Conservation (phyloP, 2,113 vertebrate species). For the Megaptera novaeangliae region DNA sequence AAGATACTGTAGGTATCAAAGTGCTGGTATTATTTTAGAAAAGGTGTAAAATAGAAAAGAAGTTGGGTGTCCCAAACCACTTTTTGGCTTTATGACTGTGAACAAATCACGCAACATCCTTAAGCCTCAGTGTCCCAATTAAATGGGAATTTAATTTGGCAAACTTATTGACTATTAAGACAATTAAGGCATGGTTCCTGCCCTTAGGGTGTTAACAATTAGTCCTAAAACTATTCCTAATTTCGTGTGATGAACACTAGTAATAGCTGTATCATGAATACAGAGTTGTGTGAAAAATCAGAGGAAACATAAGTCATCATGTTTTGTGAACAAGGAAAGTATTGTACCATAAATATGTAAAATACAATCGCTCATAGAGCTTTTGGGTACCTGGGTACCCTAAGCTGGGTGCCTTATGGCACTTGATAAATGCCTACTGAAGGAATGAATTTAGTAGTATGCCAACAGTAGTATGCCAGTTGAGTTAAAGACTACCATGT, state of each 20-base stretch:
- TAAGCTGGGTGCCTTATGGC: not conserved
- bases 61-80: not conserved
- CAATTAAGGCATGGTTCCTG: not conserved
- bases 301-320: not conserved
- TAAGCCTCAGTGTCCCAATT: not conserved
- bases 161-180: not conserved
- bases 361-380: not conserved
- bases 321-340: not conserved
- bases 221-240: not conserved
- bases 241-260: not conserved
- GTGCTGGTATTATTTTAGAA: not conserved
- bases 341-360: not conserved
- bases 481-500: not conserved
- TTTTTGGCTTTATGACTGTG: not conserved
- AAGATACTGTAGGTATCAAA: not conserved
- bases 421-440: not conserved
- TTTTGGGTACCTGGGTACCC: not conserved
- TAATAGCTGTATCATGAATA: not conserved
- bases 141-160: not conserved
- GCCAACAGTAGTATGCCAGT: not conserved
- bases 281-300: not conserved
- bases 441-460: not conserved
- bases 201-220: not conserved
- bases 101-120: not conserved
- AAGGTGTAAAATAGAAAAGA: not conserved